phyloP scores from a whole-genome alignment of 1,140 invertebrate genomes.

The Liolophura sinensis region DNA sequence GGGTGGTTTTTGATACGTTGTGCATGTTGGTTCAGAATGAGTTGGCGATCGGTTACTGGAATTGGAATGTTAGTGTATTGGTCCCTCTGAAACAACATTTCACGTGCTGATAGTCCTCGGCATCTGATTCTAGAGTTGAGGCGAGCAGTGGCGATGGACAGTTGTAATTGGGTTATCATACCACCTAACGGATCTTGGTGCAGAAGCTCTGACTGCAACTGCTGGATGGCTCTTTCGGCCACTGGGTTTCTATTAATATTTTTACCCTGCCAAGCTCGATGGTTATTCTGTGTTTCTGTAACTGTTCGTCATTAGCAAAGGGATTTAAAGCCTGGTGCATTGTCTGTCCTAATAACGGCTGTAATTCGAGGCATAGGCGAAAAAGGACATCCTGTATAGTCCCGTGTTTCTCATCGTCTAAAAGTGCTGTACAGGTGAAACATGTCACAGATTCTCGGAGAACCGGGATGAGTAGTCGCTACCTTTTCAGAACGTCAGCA shows the following conservation, averaged over 20 bases:
- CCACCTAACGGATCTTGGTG: slow-evolving; percentile 5
- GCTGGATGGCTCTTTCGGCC: slow-evolving; percentile 21
- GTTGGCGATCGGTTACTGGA: slow-evolving; percentile 10
- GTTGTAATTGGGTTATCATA: slow-evolving; percentile 1
- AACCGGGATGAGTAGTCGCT: too few relatives aligned
- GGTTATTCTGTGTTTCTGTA: too few relatives aligned
- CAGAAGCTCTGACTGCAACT: slow-evolving; percentile 12
- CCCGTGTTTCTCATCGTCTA: slow-evolving; percentile 9
- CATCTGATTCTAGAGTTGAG: too few relatives aligned
- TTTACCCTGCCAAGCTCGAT: slow-evolving; percentile 13
- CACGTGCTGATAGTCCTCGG: slow-evolving; percentile 13
- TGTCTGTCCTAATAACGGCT: slow-evolving; percentile 22
- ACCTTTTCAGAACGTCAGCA: slow-evolving; percentile 17
- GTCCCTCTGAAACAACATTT: slow-evolving; percentile 18
- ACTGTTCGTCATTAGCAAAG: slow-evolving; percentile 17
- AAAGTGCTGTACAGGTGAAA: too few relatives aligned
- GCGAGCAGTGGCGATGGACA: slow-evolving; percentile 12
- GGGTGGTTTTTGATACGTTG: too few relatives aligned
- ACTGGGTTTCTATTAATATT: slow-evolving; percentile 27
- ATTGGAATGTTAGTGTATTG: slow-evolving; percentile 17
- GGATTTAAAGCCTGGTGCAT: slow-evolving; percentile 23
- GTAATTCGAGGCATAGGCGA: slow-evolving; percentile 9
- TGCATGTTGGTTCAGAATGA: too few relatives aligned
- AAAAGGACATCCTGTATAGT: slow-evolving; percentile 10
- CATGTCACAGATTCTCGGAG: too few relatives aligned